phyloP scores from a whole-genome alignment of 2,888 invertebrate species.

The Biston betularia region DNA sequence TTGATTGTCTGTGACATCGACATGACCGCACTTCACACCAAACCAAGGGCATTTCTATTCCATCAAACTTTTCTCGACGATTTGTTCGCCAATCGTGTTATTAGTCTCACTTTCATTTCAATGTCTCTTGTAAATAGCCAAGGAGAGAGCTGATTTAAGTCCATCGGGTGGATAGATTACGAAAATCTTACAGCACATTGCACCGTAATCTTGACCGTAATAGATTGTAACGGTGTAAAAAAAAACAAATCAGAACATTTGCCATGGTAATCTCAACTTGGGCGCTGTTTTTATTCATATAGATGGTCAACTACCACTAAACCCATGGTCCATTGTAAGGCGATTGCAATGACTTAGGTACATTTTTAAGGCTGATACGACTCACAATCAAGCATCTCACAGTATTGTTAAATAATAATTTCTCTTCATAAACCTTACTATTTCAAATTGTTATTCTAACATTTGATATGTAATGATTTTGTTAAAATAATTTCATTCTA shows the following conservation, averaged over 20 bases:
- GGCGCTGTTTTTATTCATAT: background rate
- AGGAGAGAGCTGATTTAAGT: constrained; percentile 43
- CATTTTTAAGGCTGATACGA: too few relatives aligned
- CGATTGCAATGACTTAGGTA: too few relatives aligned
- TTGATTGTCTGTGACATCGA: constrained; percentile 37
- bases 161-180: constrained; percentile 24
- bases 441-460: too few relatives aligned
- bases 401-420: too few relatives aligned
- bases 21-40: constrained; percentile 31
- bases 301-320: background rate
- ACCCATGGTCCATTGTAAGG: background rate
- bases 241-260: constrained; percentile 2
- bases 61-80: constrained; percentile 56
- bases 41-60: constrained; percentile 58
- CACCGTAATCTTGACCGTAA: constrained; percentile 21
- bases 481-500: too few relatives aligned
- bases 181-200: constrained; percentile 34
- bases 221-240: background rate
- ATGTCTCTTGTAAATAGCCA: constrained; percentile 57
- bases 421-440: too few relatives aligned
- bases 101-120: constrained; percentile 82
- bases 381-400: too few relatives aligned
- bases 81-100: constrained; percentile 59
- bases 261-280: background rate
- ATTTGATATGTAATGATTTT: too few relatives aligned